Evolutionary conservation across 2,113 vertebrate species (phyloP), one percentile per base, ranked within the genome.

Genomic region (Promerops cafer): DNA sequence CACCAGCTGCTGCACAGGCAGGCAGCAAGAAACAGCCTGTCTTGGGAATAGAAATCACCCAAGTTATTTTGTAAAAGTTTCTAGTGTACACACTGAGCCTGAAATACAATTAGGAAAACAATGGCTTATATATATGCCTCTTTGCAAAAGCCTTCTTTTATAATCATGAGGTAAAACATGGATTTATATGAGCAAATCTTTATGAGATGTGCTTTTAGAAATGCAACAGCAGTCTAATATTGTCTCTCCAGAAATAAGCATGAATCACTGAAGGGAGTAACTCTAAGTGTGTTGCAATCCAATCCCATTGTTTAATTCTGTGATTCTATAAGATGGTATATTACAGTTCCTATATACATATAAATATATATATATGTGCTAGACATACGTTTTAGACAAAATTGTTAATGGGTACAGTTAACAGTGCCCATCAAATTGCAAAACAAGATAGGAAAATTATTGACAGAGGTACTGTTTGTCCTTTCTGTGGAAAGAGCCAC

Each of bases 1-100:
- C 82, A 69, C 80, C 87, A 76, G 91, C 93, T 93, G 94, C 91
- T 87, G 27, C 52, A 19, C 74, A 59, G 33, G 72, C 72, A 65
- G 50, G 49, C 76, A 85, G 37, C 40, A 68, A 61, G 65, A 52
- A 86, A 20, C 42, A 74, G 24, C 39, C 35, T 87, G 47, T 18
- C 4, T 39, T 27, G 19, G n/a, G 52, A 37, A 26, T 0, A 66
- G 59, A 66, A 80, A 15, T 59, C 23, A 24, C 27, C 19, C 28
- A 16, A 11, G 7, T 47, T 42, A n/a, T 33, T 76, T 24, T 56
- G 18, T 40, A 19, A 5, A 72, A n/a, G 7, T 42, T 76, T 57
- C 57, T 28, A 5, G 21, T 28, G 49, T 22, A 61, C 16, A 18
- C 56, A 13, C n/a, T 50, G 39, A 89, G 17, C 45, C 37, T 21